Evolutionary conservation across 2,888 invertebrate species (phyloP).

Genomic region (Isoperla grammatica): DNA sequence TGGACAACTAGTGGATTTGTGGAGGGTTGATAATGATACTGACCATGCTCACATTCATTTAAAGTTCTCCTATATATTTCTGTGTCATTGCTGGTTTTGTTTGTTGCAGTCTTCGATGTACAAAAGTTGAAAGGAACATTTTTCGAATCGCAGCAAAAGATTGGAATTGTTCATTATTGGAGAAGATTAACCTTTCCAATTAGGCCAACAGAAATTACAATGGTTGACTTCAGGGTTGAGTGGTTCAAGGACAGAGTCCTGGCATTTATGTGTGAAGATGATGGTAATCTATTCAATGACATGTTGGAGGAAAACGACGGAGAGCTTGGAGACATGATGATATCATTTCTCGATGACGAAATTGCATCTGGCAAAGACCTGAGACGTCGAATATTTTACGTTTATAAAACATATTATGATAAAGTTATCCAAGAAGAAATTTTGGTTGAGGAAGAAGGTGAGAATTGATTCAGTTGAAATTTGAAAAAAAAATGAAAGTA

Average conservation of each 20-base stretch:
- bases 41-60: too few relatives aligned
- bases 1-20: too few relatives aligned
- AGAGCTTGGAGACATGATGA: constrained; percentile 50
- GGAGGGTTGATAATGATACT: too few relatives aligned
- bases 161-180: too few relatives aligned
- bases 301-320: constrained; percentile 50
- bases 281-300: constrained; percentile 52
- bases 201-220: background rate
- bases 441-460: constrained; percentile 66
- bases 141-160: too few relatives aligned
- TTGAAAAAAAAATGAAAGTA: too few relatives aligned
- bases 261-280: constrained; percentile 52
- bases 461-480: constrained; percentile 37
- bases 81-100: too few relatives aligned
- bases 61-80: too few relatives aligned
- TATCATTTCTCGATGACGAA: constrained; percentile 51
- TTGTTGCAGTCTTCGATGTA: too few relatives aligned
- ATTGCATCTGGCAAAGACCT: constrained; percentile 46
- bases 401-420: constrained; percentile 65
- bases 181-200: too few relatives aligned
- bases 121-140: too few relatives aligned
- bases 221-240: constrained; percentile 52
- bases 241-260: constrained; percentile 66
- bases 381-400: constrained; percentile 56
- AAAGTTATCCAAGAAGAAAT: constrained; percentile 70